Conservation (phyloP, 2,113 vertebrate species). For the Echinops telfairi region DNA sequence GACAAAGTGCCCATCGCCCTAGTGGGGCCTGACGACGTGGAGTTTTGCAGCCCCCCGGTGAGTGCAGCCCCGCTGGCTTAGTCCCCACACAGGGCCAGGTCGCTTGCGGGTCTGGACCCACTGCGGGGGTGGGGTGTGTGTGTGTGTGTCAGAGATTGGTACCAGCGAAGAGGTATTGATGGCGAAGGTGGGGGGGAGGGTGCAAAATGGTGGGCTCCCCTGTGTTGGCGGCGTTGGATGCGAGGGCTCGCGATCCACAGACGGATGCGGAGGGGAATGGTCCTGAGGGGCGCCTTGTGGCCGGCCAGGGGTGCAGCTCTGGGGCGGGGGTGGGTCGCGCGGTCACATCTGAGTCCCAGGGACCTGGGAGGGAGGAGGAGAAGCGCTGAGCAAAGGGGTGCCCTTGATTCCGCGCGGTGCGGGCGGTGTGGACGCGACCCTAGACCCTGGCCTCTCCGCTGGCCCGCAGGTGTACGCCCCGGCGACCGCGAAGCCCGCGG, state of each 20-base stretch:
- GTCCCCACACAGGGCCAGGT: neutral
- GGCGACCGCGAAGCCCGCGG: slow-evolving; percentile 81
- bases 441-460: neutral
- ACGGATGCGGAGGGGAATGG: neutral
- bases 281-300: too few species aligned
- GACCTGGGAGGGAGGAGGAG: neutral
- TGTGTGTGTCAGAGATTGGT: neutral
- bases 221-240: neutral
- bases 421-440: neutral
- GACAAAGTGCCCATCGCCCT: slow-evolving; percentile 89
- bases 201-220: neutral
- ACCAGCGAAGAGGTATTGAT: neutral
- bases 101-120: neutral
- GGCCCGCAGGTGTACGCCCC: slow-evolving; percentile 87
- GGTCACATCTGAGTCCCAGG: neutral
- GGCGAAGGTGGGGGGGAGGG: neutral
- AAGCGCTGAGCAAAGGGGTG: neutral
- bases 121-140: too few species aligned
- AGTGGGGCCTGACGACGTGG: slow-evolving; percentile 88
- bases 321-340: neutral
- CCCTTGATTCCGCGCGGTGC: accelerated
- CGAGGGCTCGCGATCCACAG: neutral
- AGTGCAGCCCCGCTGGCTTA: slow-evolving; percentile 74
- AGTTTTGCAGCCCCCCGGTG: slow-evolving; percentile 90
- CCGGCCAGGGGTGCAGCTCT: neutral